These are phyloP conservation scores for Panagrolaimus sp. DNA, from an alignment of 1,140 invertebrate species.

Conservation along the genomic window DNA sequence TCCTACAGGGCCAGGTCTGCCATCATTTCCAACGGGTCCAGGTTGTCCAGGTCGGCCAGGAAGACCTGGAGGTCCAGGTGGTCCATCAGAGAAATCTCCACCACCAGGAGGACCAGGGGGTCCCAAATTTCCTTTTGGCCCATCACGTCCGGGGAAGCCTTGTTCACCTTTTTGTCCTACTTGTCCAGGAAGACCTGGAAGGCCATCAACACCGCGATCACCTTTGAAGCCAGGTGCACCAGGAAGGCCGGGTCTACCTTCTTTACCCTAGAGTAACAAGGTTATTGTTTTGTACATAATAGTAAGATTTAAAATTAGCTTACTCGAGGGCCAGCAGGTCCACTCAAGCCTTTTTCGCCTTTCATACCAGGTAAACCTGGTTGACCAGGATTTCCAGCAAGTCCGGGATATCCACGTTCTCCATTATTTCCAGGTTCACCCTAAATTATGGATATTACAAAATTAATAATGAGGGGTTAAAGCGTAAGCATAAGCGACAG, in stretches of 20 bases:
- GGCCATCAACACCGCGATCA: slow-evolving; percentile 54
- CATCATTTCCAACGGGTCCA: slow-evolving; percentile 45
- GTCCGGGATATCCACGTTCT: slow-evolving; percentile 52
- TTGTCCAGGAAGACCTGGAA: slow-evolving; percentile 49
- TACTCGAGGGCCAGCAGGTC: slow-evolving; percentile 57
- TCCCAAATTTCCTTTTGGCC: slow-evolving; percentile 46
- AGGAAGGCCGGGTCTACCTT: slow-evolving; percentile 49
- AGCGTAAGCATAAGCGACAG: slow-evolving; percentile 4
- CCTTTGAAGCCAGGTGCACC: slow-evolving; percentile 54
- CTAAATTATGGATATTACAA: slow-evolving; percentile 23
- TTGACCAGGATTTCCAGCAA: slow-evolving; percentile 49
- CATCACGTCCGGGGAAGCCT: slow-evolving; percentile 49
- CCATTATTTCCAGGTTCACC: slow-evolving; percentile 56
- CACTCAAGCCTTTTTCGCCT: slow-evolving; percentile 56
- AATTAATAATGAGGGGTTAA: neutral
- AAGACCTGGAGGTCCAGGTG: slow-evolving; percentile 53
- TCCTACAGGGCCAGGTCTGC: slow-evolving; percentile 46
- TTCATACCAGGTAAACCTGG: slow-evolving; percentile 56
- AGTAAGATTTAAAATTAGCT: slow-evolving; percentile 11
- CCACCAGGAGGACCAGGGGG: slow-evolving; percentile 57
- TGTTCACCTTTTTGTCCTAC: slow-evolving; percentile 53
- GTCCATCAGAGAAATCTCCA: slow-evolving; percentile 54
- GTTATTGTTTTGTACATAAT: too few relatives aligned
- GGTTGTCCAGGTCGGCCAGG: slow-evolving; percentile 45
- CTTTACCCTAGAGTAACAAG: slow-evolving; percentile 52